Evolutionary conservation across 2,113 vertebrate genomes (phyloP).

Genomic region (Hymenochirus boettgeri): DNA sequence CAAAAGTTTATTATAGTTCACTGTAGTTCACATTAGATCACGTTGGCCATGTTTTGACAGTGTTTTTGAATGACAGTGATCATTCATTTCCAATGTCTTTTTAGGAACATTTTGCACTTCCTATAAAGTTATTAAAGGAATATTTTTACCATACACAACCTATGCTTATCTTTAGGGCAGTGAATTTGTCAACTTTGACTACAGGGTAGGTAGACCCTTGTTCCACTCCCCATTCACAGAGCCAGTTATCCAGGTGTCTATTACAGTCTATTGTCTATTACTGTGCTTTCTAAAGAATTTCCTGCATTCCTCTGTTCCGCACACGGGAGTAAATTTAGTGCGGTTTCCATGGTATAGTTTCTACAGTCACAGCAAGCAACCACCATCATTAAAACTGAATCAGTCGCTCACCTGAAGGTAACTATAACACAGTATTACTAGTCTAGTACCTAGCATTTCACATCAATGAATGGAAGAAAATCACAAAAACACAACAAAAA

Average conservation of each 20-base stretch:
- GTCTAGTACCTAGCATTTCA: conserved; percentile 51
- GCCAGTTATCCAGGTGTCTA: not conserved
- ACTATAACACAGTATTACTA: conserved; percentile 43
- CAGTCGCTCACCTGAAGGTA: conserved; percentile 57
- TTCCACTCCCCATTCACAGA: not conserved
- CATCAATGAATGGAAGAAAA: not conserved
- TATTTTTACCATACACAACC: no score
- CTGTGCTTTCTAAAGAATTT: conserved; percentile 46
- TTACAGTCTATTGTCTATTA: not conserved
- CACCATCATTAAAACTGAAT: conserved; percentile 64
- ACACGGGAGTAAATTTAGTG: conserved; percentile 55
- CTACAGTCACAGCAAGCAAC: conserved; percentile 59
- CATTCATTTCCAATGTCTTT: no score
- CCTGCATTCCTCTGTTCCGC: conserved; percentile 54
- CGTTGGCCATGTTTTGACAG: no score
- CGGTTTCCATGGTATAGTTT: conserved; percentile 66
- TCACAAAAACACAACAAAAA: no score
- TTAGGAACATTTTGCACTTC: no score
- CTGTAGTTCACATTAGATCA: no score
- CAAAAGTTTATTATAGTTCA: no score
- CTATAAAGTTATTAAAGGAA: no score
- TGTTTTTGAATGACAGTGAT: no score
- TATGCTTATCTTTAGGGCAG: no score
- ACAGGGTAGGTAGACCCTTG: no score
- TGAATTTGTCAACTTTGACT: no score